Base-by-base conservation (phyloP, 2,888 invertebrate genomes). In the Drosophila ezoana region DNA sequence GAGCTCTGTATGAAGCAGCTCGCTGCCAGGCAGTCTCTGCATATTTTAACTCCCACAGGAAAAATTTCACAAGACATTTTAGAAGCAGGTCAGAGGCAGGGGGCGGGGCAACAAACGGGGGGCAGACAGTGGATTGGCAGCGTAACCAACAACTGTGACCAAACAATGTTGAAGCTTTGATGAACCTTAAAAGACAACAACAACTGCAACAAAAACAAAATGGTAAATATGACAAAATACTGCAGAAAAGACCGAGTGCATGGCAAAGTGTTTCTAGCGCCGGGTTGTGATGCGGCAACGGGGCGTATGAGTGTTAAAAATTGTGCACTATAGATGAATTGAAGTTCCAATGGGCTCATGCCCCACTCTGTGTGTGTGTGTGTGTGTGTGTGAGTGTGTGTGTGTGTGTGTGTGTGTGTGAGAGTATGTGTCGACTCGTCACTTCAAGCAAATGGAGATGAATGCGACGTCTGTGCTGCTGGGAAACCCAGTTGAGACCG, bases 141-240 rank as follows among this genome's bases (percentile, higher is more conserved):
- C 67, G 66, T 64, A 61, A 66, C 81, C 82, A 81, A 85, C 80
- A 78, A 82, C 78, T 82, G 85, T 84, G 82, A 74, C 85, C 82
- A 87, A 83, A 85, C 85, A 85, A 82, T 87, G 87, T 84, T 84
- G 85, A 80, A 75, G 87, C 87, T 85, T 85, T 85, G 85, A 87
- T 85, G 85, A 85, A 85, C 85, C 87, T 76, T 82, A 78, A 87
- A 85, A 57, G 74, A 81, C 79, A 76, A 70, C 79, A 81, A 66
- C 71, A 76, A 37, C 48, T 40, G n/a, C 35, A 48, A 20, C 68
- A 67, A 33, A 54, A 67, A 8, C 58, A 64, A 41, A 41, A 64
- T 38, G 48, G 56, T 51, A 72, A 79, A 83, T 86, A 86, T 81
- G 83, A 80, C 80, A 80, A 85, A 79, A 82, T 80, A 82, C 72